Evolutionary conservation across 2,797 vertebrate genomes (phyloP), one percentile per base, ranked within the genome.

Genomic region (Enteromius unitaeniatus): DNA sequence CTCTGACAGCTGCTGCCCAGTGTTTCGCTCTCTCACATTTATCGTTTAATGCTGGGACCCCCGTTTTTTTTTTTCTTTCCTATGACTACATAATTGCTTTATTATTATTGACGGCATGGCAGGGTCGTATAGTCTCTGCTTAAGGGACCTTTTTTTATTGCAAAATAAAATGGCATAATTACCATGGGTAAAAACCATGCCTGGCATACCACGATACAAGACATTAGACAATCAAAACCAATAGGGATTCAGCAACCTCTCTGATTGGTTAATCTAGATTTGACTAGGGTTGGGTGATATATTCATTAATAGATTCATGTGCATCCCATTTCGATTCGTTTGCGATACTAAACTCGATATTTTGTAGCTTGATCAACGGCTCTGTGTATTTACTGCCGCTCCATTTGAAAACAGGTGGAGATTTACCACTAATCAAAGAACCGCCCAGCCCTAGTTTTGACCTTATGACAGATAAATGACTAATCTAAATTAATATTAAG

Each of bases 1-100:
- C 90, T 92, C 91, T 94, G 94, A 95, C 93, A 94, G 92, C 87
- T 91, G 85, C 90, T 89, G 85, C 84, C 78, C 28, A 76, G 86
- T 68, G 73, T 78, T 17, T 86, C 83, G 69, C 47, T 78, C 34
- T 60, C 62, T 62, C n/a, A 84, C 89, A 8, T 60, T 67, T 82
- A 80, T 53, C 34, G 85, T 84, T 88, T 89, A 68, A 72, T 77
- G 47, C 11, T 49, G 51, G 67, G 47, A 17, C 68, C 62, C 13
- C 84, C 75, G 88, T 19, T 28, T 89, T 90, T 19, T 28, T 89
- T 90, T 4, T 55, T 23, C 6, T 86, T 88, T 85, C 14, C 79
- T 7, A 84, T 81, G 15, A 72, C 42, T 51, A 79, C 82, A 83
- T 21, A 64, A 70, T 67, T 34, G 26, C 17, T 34, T 70, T 31